A percentile compares a stretch with the other conserved stretches of the same genome.
phyloP scores from a whole-genome alignment of 2,888 invertebrate genomes.

The Venusia cambrica region DNA sequence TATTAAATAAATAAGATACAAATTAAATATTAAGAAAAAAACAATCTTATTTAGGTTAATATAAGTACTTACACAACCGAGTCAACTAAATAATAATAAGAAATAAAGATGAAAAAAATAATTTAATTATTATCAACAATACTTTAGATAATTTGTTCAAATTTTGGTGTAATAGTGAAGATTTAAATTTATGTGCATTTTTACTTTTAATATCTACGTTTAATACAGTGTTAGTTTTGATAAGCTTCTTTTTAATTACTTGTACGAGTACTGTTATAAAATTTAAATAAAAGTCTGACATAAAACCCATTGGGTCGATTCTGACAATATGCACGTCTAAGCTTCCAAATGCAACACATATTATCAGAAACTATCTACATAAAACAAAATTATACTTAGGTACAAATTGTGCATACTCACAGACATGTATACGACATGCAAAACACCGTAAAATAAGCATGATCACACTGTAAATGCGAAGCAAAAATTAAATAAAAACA shows the following conservation, averaged over 20 bases:
- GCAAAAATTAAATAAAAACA: slow-evolving; percentile 54
- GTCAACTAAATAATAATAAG: slow-evolving; percentile 57
- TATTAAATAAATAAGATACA: slow-evolving; percentile 65
- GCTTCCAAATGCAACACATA: slow-evolving; percentile 36
- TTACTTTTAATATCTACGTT: slow-evolving; percentile 34
- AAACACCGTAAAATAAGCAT: slow-evolving; percentile 77
- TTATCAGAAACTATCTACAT: slow-evolving; percentile 53
- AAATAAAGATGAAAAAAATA: slow-evolving; percentile 51
- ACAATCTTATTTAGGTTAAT: slow-evolving; percentile 64
- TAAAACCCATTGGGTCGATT: slow-evolving; percentile 47
- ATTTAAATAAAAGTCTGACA: slow-evolving; percentile 53
- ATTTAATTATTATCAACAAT: slow-evolving; percentile 36
- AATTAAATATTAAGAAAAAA: slow-evolving; percentile 43
- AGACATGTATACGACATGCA: slow-evolving; percentile 76
- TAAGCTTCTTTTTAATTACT: slow-evolving; percentile 34
- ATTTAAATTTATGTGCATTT: slow-evolving; percentile 55
- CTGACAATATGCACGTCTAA: slow-evolving; percentile 46
- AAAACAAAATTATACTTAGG: slow-evolving; percentile 55
- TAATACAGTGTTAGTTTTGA: slow-evolving; percentile 31
- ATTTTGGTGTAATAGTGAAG: slow-evolving; percentile 72
- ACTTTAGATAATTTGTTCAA: slow-evolving; percentile 40
- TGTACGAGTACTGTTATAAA: slow-evolving; percentile 33
- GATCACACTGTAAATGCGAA: slow-evolving; percentile 78
- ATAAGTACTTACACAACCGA: slow-evolving; percentile 83
- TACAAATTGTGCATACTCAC: slow-evolving; percentile 79